Evolutionary conservation across 2,113 vertebrate species (phyloP), one percentile per base, ranked within the genome.

Genomic region (Polypterus senegalus): DNA sequence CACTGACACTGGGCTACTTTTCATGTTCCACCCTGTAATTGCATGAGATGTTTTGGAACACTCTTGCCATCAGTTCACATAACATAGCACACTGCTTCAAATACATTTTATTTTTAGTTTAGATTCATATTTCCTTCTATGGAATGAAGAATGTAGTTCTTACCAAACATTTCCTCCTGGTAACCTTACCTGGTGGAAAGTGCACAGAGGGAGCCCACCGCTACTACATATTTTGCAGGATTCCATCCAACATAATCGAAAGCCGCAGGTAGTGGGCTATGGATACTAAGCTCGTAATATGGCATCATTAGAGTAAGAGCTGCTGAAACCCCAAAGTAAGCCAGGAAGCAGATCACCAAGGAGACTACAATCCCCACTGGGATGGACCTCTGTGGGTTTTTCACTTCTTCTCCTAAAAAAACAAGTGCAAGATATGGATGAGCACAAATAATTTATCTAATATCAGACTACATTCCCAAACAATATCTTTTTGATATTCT

Each of bases 301-400:
- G 90, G 92, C 87, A 91, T 90, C 90, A 92, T 92, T 62, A 93
- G 73, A 0, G 90, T 93, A 53, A 94, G 89, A 3, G 88, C 77
- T 0, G 92, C 88, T 3, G 92, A 92, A 64, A 93, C 89, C 0
- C 86, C 89, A 0, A 87, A 90, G 68, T 92, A 94, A 0, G 75
- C 79, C 69, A 93, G 45, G 75, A 92, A 94, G 68, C 91, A 94
- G 79, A 92, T 84, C 7, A 92, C 77, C 6, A 93, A 78, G 3
- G 90, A 92, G 7, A 81, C 54, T 47, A 93, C 67, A 3, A 93
- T 92, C 11, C 82, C 88, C 5, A 83, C 1, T 4, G 91, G 90
- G 51, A 94, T 75, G 11, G 91, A 89, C 75, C 79, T 89, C 68
- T 87, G 86, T 0, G 91, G 89, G 65, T 92, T 76, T 64, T 83